Conservation (phyloP, 2,797 vertebrate species). For the Pseudochromis fuscus region DNA sequence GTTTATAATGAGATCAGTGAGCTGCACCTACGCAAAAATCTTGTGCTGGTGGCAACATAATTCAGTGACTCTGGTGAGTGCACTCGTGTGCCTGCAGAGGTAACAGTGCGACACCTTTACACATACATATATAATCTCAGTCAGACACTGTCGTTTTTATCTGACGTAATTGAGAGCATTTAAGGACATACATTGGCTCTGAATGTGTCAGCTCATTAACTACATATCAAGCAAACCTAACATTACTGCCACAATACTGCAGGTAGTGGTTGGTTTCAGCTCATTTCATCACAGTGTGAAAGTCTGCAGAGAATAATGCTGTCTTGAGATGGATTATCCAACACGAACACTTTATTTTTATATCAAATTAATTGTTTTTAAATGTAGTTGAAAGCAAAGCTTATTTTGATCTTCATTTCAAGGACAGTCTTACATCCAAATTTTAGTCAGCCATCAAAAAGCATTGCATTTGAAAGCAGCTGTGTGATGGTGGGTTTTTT, state of each 20-base stretch:
- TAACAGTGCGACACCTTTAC: slow-evolving; percentile 34
- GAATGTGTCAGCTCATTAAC: slow-evolving; percentile 2
- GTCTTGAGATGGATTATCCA: neutral
- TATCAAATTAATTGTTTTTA: neutral
- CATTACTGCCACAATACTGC: neutral
- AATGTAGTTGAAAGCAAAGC: neutral
- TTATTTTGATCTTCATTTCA: slow-evolving; percentile 9
- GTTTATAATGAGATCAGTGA: slow-evolving; percentile 63
- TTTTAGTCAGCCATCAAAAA: slow-evolving; percentile 20
- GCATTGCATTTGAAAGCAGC: neutral
- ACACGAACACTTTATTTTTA: neutral
- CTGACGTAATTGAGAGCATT: neutral
- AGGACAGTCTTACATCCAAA: neutral
- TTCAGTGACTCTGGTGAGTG: slow-evolving; percentile 10
- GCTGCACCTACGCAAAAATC: slow-evolving; percentile 52
- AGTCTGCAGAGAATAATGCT: slow-evolving; percentile 9
- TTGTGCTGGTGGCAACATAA: neutral
- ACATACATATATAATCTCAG: neutral
- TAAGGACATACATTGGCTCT: neutral
- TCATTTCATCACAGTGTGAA: slow-evolving; percentile 47
- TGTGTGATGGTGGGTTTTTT: neutral
- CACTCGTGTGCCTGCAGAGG: slow-evolving; percentile 32
- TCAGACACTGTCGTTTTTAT: neutral
- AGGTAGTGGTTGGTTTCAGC: slow-evolving; percentile 36
- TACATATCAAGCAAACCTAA: slow-evolving; percentile 8